Evolutionary conservation across 2,888 invertebrate genomes (phyloP), one percentile per base, ranked within the genome.

Genomic region (Punctoribates punctum): DNA sequence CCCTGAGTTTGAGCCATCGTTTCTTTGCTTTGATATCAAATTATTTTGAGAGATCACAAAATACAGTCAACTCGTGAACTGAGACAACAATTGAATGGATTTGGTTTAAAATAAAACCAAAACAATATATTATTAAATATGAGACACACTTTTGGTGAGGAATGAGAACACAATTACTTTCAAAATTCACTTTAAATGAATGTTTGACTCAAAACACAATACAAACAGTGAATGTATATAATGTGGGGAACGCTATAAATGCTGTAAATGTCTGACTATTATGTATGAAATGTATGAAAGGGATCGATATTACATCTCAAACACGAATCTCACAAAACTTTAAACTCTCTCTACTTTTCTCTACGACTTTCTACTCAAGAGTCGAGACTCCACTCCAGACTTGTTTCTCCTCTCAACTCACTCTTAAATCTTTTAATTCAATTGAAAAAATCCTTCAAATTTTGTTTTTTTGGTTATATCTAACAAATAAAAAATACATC

Each of bases 1-100:
- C 94, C 94, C 86, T 91, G 81, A 38, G 79, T 77, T 42, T 79
- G 78, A 27, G 81, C 79, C 81, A 81, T 81, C 48, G 78, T 79
- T 34, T 51, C 17, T 27, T n/a, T 27, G 38, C n/a, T 38, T 38
- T 67, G 27, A n/a, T 42, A 20, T 13, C 11, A 27, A 38, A 38
- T 20, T 13, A 27, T 60, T 25, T 17, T n/a, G 1, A 34, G 20
- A 38, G 34, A 25, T 34, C 65, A 38, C 34, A 67, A 62, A 25
- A 20, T 3, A 51, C 2, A 20, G n/a, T 5, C 17, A 51, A 20
- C 17, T 20, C 8, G 2, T 20, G n/a, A 51, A 20, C n/a, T 23
- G 1, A 57, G 5, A 60, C 8, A 60, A 60, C 27, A 29, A 27
- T 29, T 29, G 27, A 60, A 29, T 60, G 25, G 60, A 15, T 29